Base-by-base conservation (phyloP, 2,113 vertebrate species). In the Vimba vimba region DNA sequence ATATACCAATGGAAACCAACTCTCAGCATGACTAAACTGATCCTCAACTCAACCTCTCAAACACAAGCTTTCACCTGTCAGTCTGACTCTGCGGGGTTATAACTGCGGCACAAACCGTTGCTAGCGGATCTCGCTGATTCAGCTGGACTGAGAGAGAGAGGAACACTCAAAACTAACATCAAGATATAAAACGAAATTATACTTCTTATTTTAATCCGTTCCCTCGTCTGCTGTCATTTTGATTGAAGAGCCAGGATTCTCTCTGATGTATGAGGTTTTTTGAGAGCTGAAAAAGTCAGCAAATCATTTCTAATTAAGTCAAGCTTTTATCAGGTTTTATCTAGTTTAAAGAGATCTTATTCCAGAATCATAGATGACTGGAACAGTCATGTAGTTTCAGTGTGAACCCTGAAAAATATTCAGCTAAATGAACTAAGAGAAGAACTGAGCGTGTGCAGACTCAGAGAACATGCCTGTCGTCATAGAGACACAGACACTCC, bases 1-100 rank as follows among this genome's bases (percentile, higher is more conserved):
- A 93, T 85, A 79, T 92, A 93, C 64, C 93, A 94, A 74, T 90
- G 91, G 68, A 91, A 94, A 19, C 94, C 95, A 88, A 95, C 89
- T 90, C 91, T 93, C 64, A 94, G 91, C 95, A 94, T 96, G 87
- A 86, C 88, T 89, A 84, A 89, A 10, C 30, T 27, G 43, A 21
- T 1, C 23, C 11, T 55, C 5, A 43, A 43, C 39, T 27, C 17
- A 36, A 69, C 15, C 6, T 25, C 21, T 55, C 27, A 43, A 25
- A 47, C 30, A 85, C 75, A 68, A 52, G 79, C 57, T 71, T 36
- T n/a, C 43, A 8, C 27, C 66, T 68, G 62, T 36, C 17, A 36
- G 13, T 23, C 11, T 23, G 30, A n/a, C 59, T 87, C 9, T 86
- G 21, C 79, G 9, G 75, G 1, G 59, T 19, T 12, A 19, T 36